Conservation (phyloP, 2,888 invertebrate genomes). For the Ochlodes sylvanus region DNA sequence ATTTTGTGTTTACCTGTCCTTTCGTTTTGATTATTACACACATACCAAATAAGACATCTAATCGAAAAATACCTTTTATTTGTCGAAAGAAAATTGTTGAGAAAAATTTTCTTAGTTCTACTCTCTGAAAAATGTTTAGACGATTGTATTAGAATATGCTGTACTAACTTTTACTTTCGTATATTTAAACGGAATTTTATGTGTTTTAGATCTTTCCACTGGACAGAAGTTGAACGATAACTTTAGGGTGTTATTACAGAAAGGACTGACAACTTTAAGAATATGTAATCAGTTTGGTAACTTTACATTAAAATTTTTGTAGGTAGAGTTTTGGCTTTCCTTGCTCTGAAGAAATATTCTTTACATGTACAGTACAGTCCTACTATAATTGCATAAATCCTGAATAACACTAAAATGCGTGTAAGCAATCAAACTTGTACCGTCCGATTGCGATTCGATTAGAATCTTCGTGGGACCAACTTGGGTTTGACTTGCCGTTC, state of each 20-base stretch:
- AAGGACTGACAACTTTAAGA: constrained; percentile 33
- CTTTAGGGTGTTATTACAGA: constrained; percentile 32
- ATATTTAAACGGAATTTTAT: constrained; percentile 13
- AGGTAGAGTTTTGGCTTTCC: background rate
- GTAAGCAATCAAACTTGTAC: constrained; percentile 52
- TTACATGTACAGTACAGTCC: no score
- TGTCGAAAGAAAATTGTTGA: no score
- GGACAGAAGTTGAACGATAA: constrained; percentile 14
- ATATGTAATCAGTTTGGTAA: constrained; percentile 35
- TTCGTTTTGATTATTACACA: no score
- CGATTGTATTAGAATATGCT: background rate
- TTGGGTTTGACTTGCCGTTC: constrained; percentile 33
- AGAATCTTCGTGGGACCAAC: constrained; percentile 27
- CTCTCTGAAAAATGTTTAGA: no score
- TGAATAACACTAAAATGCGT: constrained; percentile 7
- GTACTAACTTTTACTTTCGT: background rate
- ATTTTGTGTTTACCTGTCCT: no score
- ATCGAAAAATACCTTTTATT: no score
- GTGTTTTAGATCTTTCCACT: constrained; percentile 13
- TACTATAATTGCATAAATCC: background rate
- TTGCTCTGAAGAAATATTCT: background rate
- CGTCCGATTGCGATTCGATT: constrained; percentile 26
- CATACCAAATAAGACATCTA: no score
- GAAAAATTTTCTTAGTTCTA: no score
- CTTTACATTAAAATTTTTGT: constrained; percentile 31